These are phyloP conservation scores for Columba guinea DNA, from an alignment of 2,797 vertebrate species.

Conservation along the genomic window DNA sequence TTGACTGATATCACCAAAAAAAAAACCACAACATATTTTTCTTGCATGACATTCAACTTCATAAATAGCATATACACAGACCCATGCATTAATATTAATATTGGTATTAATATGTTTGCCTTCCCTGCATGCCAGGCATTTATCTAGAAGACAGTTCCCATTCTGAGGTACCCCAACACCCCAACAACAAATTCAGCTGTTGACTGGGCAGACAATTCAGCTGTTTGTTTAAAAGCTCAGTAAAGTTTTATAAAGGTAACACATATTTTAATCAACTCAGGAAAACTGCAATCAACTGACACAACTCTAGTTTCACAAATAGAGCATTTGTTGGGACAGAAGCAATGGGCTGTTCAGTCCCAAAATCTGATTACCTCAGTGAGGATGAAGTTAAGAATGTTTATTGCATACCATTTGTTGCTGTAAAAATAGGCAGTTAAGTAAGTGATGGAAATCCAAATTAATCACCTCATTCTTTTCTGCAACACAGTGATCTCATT, in stretches of 20 bases:
- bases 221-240: neutral
- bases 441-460: neutral
- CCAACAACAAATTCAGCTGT: neutral
- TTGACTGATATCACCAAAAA: neutral
- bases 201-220: neutral
- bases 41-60: neutral
- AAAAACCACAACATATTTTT: neutral
- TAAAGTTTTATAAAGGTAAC: neutral
- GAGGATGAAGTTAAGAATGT: neutral
- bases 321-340: neutral
- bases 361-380: neutral
- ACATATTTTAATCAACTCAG: neutral
- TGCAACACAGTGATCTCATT: neutral
- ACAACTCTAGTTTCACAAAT: neutral
- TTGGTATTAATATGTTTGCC: neutral
- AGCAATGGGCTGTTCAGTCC: neutral
- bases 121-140: neutral
- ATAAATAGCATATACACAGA: neutral
- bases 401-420: neutral
- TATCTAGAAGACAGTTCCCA: neutral
- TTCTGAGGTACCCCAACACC: neutral
- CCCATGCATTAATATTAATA: neutral
- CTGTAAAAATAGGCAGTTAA: neutral
- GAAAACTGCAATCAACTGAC: neutral
- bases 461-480: neutral